Percentiles rank a stretch among this genome's conserved stretches.
Evolutionary conservation across 1,140 invertebrate genomes (phyloP).

Genomic region (Gyrodactylus salaris): DNA sequence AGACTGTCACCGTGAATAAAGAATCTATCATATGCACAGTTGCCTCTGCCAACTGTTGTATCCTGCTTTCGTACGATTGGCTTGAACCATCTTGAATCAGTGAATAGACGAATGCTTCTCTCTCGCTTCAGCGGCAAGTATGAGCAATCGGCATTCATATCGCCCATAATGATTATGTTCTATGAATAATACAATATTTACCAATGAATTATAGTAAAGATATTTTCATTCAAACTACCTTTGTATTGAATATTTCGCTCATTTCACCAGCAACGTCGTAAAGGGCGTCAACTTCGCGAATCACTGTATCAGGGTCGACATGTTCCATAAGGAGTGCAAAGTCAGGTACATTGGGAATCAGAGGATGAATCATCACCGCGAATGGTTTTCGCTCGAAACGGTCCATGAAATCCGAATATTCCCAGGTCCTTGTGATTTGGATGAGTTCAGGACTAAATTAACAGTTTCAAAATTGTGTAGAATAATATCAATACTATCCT

Average conservation of each 20-base stretch:
- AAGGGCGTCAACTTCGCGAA: background rate
- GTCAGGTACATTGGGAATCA: background rate
- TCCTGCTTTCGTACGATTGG: background rate
- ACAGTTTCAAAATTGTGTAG: too few relatives aligned
- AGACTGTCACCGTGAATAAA: background rate
- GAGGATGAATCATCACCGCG: background rate
- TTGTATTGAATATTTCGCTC: background rate
- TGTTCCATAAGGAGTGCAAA: background rate
- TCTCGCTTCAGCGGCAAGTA: background rate
- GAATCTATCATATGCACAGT: background rate
- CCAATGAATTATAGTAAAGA: too few relatives aligned
- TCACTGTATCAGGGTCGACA: background rate
- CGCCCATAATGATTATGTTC: background rate
- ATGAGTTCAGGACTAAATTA: background rate
- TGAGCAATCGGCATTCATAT: background rate
- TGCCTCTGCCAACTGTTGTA: background rate
- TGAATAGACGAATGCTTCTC: background rate
- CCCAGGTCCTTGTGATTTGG: background rate
- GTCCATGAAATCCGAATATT: background rate
- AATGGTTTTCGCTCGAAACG: background rate
- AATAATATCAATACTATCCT: too few relatives aligned
- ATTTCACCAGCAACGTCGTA: background rate
- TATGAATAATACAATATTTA: too few relatives aligned
- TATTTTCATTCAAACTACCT: too few relatives aligned
- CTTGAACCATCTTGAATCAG: background rate